Evolutionary conservation across 2,888 invertebrate species (phyloP), one percentile per base, ranked within the genome.

Genomic region (Hydraecia micacea): DNA sequence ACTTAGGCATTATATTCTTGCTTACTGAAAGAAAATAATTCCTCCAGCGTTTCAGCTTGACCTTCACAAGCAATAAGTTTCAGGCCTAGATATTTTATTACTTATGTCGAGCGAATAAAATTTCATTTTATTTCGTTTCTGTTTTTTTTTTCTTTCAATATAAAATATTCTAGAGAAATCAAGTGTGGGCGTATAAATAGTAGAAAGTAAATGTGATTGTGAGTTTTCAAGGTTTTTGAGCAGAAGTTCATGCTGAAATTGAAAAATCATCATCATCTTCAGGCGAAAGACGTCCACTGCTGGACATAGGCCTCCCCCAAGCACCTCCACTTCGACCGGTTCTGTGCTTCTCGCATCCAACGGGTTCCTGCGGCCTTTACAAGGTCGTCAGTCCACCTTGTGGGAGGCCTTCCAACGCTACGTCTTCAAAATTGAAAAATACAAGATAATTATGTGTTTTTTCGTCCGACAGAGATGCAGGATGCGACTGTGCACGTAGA

Each of bases 1-100:
- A 72, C 73, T 73, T 62, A 68, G 46, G n/a, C 42, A 73, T 83
- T 73, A 80, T 65, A 85, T 80, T 84, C 75, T 63, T 79, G 73
- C 75, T 60, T 65, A 36, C 73, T 65, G 67, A 68, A 67, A 68
- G 75, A 69, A 84, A 84, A 75, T 73, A 69, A 75, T 70, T 70
- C 71, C 36, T 9, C 2, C 60, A 55, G 25, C 78, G 39, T 79
- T 86, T 79, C 49, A 66, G 65, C 62, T 78, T 87, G 81, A 88
- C 87, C 88, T 87, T 74, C 39, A 52, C 46, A 81, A 32, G 81
- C 78, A 87, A 80, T 87, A 87, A 80, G 78, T 78, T 75, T 66
- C 70, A 73, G 84, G 18, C 60, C 63, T 77, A 77, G n/a, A n/a
- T 68, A 67, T 76, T 52, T 46, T 77, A 83, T 75, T 67, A 80